Evolutionary conservation across 2,113 vertebrate species (phyloP).

Genomic region (Ciconia boyciana): DNA sequence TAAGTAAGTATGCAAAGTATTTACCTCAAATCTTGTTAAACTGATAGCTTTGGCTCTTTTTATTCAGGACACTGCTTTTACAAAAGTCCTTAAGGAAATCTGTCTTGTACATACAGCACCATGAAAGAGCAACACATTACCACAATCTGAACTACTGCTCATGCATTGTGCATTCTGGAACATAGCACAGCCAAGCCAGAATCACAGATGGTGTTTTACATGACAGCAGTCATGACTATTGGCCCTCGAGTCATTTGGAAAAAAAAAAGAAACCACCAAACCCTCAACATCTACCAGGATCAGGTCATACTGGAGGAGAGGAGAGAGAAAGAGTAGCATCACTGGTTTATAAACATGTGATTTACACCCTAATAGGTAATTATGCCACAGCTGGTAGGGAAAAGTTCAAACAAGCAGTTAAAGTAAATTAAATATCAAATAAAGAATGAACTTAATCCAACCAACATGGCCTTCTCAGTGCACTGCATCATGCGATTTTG

Average conservation of each 20-base stretch:
- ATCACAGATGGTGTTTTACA: conserved; percentile 60
- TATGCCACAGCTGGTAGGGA: background rate
- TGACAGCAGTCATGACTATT: conserved; percentile 37
- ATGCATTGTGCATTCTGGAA: conserved; percentile 30
- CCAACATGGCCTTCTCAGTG: background rate
- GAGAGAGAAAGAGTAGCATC: background rate
- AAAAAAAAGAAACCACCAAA: background rate
- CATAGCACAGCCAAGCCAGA: conserved; percentile 13
- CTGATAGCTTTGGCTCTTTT: background rate
- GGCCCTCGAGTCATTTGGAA: conserved; percentile 37
- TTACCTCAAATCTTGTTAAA: background rate
- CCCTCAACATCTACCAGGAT: conserved; percentile 8
- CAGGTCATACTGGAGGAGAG: background rate
- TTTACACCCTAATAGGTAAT: background rate
- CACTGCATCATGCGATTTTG: background rate
- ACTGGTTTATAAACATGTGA: background rate
- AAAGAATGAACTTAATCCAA: background rate
- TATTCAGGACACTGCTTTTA: background rate
- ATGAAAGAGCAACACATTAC: background rate
- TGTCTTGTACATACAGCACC: background rate
- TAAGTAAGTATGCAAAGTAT: background rate
- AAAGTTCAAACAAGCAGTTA: background rate
- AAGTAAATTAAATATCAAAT: background rate
- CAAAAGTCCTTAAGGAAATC: background rate
- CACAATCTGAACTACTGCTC: conserved; percentile 32